Conservation (phyloP, 53 echinoderm and acorn worm genomes). For the Zoroaster sp. region DNA sequence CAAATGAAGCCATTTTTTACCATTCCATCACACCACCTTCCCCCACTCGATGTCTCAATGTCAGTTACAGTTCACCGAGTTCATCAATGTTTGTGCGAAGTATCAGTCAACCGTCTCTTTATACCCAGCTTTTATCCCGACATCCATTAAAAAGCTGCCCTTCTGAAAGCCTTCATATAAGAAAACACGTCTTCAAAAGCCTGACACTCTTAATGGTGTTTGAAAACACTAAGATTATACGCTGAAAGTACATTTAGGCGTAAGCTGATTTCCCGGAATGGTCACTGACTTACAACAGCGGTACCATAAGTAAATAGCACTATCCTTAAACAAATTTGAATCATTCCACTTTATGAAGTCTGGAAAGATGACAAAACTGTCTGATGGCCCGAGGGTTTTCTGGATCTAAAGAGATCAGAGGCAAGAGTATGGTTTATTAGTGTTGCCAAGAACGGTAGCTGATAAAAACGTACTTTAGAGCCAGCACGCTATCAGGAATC, state of each 20-base stretch:
- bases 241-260: neutral
- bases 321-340: neutral
- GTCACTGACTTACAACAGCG: neutral
- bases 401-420: too few relatives aligned
- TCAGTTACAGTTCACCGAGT: neutral
- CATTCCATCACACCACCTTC: too few relatives aligned
- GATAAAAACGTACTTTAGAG: too few relatives aligned
- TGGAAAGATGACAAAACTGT: neutral
- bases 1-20: too few relatives aligned
- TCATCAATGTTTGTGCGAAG: neutral
- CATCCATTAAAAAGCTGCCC: neutral
- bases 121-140: neutral
- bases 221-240: neutral
- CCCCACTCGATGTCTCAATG: too few relatives aligned
- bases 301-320: neutral
- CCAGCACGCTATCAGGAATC: too few relatives aligned
- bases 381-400: neutral
- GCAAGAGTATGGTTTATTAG: too few relatives aligned
- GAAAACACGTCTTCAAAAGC: neutral
- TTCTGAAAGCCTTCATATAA: neutral
- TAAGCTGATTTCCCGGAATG: neutral
- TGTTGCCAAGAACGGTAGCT: too few relatives aligned
- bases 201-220: neutral
- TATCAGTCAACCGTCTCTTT: neutral
- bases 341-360: neutral